Conservation (phyloP, 2,113 vertebrate species). For the Uria lomvia region DNA sequence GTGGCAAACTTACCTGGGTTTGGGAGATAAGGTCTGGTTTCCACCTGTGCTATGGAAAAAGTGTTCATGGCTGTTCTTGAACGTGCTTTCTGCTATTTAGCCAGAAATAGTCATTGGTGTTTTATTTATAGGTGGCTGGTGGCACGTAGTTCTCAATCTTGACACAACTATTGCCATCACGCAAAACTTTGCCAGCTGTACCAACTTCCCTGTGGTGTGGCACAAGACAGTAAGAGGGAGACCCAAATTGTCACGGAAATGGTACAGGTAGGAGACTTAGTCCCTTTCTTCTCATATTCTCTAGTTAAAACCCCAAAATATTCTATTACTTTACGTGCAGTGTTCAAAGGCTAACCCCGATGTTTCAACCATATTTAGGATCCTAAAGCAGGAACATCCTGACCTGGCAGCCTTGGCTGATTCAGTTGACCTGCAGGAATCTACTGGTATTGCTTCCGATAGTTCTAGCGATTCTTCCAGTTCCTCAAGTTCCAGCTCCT, state of each 20-base stretch:
- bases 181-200: conserved; percentile 96
- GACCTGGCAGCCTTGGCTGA: conserved; percentile 91
- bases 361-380: conserved; percentile 59
- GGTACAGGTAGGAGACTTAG: conserved; percentile 87
- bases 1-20: neutral
- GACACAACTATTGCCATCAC: conserved; percentile 95
- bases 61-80: neutral
- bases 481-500: conserved; percentile 93
- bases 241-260: conserved; percentile 95
- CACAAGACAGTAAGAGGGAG: conserved; percentile 98
- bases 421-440: conserved; percentile 94
- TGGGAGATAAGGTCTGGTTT: neutral
- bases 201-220: conserved; percentile 99
- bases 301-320: neutral
- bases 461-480: conserved; percentile 98
- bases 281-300: neutral
- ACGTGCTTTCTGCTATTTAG: neutral
- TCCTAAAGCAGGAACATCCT: conserved; percentile 89
- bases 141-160: conserved; percentile 96
- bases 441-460: conserved; percentile 96
- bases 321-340: accelerated
- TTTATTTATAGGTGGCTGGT: conserved; percentile 90
- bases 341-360: neutral
- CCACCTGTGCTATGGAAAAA: neutral
- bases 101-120: neutral